Base-by-base conservation (phyloP, 2,888 invertebrate species). In the Cecidostiba fungosa region DNA sequence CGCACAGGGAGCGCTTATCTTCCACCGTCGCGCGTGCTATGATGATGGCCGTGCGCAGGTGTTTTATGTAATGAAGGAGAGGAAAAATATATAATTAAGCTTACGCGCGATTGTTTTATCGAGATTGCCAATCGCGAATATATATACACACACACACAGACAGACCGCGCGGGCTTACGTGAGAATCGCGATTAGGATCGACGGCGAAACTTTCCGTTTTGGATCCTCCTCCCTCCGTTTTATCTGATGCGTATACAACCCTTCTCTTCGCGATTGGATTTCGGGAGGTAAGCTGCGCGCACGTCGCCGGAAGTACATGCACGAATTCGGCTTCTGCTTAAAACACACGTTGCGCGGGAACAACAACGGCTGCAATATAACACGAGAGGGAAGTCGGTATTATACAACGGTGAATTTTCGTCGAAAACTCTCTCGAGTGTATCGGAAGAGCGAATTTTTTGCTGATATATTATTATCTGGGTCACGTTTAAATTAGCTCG, bases 171-270 rank as follows among this genome's bases (percentile, higher is more conserved):
- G n/a, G n/a, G 54, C 54, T 82, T 82, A 81, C 77, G 81, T 62
- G 81, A 81, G 80, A 72, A 77, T 47, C 23, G 36, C 43, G 77
- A 85, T 85, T 66, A 32, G 32, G 47, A 77, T 81, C 81, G 39
- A 23, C 10, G 16, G 29, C 47, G 3, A 73, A 84, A 84, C 72
- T 59, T 66, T 78, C 73, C 84, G 43, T 73, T 78, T 78, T 78
- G 36, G 62, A 62, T 59, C 16, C 50, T 26, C 54, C 10, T 54
- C 43, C 77, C 54, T 36, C 29, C 0, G n/a, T 26, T 26, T 26
- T 66, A 29, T 66, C 66, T 29, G 66, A 66, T 29, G 29, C 66
- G 29, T 26, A 26, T 3, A 59, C 62, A 29, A 12, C 66, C 66
- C 29, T 62, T 3, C 14, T 16, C 19, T 26, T 39, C 54, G 16